phyloP scores from a whole-genome alignment of 2,113 vertebrate genomes.

The Oryzias woworae region DNA sequence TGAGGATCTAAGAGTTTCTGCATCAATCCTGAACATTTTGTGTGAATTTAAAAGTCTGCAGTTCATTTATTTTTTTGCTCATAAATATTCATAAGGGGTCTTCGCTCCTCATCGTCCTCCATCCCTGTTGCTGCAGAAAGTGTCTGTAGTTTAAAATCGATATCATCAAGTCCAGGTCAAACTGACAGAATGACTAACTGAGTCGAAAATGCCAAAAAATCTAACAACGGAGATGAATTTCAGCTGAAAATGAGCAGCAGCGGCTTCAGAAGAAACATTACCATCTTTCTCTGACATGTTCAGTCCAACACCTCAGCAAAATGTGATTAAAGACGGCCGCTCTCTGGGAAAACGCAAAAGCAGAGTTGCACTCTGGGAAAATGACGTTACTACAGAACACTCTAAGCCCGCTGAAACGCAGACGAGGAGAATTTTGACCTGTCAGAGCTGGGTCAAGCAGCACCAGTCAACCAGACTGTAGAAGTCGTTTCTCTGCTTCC shows the following conservation, averaged over 20 bases:
- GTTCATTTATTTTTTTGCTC: no score
- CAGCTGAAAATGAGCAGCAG: slow-evolving; percentile 22
- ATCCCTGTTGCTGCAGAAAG: no score
- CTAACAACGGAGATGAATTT: slow-evolving; percentile 6
- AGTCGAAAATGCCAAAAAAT: slow-evolving; percentile 21
- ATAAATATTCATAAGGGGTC: no score
- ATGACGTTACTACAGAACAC: slow-evolving; percentile 58
- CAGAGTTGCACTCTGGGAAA: slow-evolving; percentile 44
- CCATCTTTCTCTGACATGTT: slow-evolving; percentile 24
- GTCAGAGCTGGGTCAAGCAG: slow-evolving; percentile 50
- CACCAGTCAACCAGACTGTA: slow-evolving; percentile 34
- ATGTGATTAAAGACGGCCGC: slow-evolving; percentile 36
- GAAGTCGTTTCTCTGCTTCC: slow-evolving; percentile 46
- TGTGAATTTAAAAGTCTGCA: no score
- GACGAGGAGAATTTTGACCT: slow-evolving; percentile 48
- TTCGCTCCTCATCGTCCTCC: no score
- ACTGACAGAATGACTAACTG: slow-evolving; percentile 28
- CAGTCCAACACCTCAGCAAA: slow-evolving; percentile 12
- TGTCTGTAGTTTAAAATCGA: slow-evolving; percentile 12
- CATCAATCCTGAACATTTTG: no score
- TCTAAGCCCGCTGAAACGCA: slow-evolving; percentile 42
- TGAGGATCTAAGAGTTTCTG: no score
- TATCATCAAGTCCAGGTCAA: slow-evolving; percentile 6
- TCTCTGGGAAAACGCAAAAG: slow-evolving; percentile 33
- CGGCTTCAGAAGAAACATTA: slow-evolving; percentile 19